Evolutionary conservation across 92 coral and sea anemone genomes (phyloP).

Genomic region (Epizoanthus fatuus): DNA sequence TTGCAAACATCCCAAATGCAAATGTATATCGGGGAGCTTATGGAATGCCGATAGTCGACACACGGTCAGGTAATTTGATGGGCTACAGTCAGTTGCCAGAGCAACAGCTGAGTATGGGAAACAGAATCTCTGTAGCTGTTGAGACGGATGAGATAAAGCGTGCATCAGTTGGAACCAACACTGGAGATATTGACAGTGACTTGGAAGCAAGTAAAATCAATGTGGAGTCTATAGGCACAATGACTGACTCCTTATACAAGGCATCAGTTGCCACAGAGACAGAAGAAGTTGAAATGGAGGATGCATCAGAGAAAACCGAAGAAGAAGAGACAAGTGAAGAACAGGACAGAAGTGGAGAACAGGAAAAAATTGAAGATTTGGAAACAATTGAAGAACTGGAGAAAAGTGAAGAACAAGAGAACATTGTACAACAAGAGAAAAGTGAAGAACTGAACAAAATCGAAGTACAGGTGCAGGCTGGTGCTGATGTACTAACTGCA

Average conservation of each 20-base stretch:
- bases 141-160: constrained; percentile 82
- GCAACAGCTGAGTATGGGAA: constrained; percentile 36
- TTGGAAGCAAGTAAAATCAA: constrained; percentile 39
- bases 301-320: not conserved
- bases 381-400: not conserved
- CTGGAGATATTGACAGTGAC: constrained; percentile 60
- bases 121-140: constrained; percentile 76
- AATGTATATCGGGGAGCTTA: constrained; percentile 40
- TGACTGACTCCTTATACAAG: constrained; percentile 88
- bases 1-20: constrained; percentile 39
- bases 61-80: constrained; percentile 41
- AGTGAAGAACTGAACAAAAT: too few species aligned
- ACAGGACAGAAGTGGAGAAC: not conserved
- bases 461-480: not conserved
- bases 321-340: not conserved
- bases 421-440: not conserved
- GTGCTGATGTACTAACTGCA: not conserved
- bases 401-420: not conserved
- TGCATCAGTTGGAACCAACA: constrained; percentile 85
- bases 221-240: constrained; percentile 82
- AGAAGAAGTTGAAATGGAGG: constrained; percentile 5
- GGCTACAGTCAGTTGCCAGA: constrained; percentile 43
- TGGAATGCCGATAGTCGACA: constrained; percentile 47
- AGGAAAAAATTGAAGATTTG: not conserved
- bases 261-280: constrained; percentile 84